Evolutionary conservation across 2,888 invertebrate species (phyloP).

Genomic region (Selenia dentaria): DNA sequence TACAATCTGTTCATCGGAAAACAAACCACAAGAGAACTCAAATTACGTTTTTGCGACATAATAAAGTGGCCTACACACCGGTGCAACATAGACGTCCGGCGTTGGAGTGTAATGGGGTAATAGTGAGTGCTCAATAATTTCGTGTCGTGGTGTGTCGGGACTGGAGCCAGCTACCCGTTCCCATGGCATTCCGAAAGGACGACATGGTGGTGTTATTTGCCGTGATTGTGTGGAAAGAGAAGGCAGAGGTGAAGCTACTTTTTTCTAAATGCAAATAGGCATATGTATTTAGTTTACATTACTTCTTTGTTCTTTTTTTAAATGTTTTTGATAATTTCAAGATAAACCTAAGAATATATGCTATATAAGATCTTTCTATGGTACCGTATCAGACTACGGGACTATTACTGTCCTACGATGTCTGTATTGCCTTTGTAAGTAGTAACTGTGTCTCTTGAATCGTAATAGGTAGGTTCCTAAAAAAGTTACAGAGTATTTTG

Average conservation of each 20-base stretch:
- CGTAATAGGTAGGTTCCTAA: too few species aligned
- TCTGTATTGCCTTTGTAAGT: too few species aligned
- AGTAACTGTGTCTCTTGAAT: too few species aligned
- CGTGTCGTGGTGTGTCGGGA: constrained; percentile 58
- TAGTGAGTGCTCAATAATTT: constrained; percentile 65
- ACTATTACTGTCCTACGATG: too few species aligned
- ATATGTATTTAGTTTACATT: too few species aligned
- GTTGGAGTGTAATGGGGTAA: constrained; percentile 55
- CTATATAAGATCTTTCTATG: too few species aligned
- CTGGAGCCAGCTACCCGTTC: constrained; percentile 63
- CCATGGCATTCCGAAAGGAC: constrained; percentile 70
- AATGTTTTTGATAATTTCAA: too few species aligned
- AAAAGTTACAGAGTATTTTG: too few species aligned
- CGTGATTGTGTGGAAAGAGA: constrained; percentile 37
- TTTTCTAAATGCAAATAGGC: too few species aligned
- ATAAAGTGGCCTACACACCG: constrained; percentile 15
- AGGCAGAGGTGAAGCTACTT: constrained; percentile 20
- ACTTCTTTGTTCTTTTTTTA: too few species aligned
- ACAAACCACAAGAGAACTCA: constrained; percentile 15
- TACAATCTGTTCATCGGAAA: constrained; percentile 6
- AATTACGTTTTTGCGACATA: constrained; percentile 21
- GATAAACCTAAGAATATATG: too few species aligned
- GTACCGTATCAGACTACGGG: too few species aligned
- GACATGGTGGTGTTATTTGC: constrained; percentile 61
- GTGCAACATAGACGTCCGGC: constrained; percentile 13